Base-by-base conservation (phyloP, 1,140 invertebrate genomes). In the Chymomyza costata region DNA sequence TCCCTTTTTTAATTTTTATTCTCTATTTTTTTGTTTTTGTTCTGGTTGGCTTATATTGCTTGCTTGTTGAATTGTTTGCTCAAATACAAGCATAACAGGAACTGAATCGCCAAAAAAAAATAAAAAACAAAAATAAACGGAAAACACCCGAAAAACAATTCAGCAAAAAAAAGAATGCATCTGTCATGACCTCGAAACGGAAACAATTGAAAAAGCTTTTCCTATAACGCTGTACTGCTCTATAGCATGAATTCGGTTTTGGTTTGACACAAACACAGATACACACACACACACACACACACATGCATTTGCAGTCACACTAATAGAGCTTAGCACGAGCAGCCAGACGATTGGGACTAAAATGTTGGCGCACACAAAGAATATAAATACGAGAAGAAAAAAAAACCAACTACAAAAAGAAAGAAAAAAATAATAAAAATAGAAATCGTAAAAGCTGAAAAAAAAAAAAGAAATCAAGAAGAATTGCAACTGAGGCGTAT, bases 141-240 rank as follows among this genome's bases (percentile, higher is more conserved):
- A 32, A 13, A 6, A 13, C 8, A n/a, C n/a, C n/a, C n/a, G n/a
- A n/a, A 44, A 44, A 44, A 30, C 17, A 43, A 30, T 44, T 19
- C 7, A 30, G 41, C 40, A 55, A 60, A 64, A 65, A 61, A 65
- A 61, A 54, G 62, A 76, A 78, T 76, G 71, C 71, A 76, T 76
- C 80, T 76, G 71, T 78, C 71, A 78, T 76, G 71, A 76, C 71
- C 71, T 71, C 71, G 71, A 76, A 76, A 76, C 62, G 71, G 71
- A 76, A 76, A 76, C 71, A 76, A 76, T 76, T 76, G 71, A 76
- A 76, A 76, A 78, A 76, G 71, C 71, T 76, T 65, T 76, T 78
- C 62, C 71, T 78, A 76, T 76, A 61, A 71, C 71, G 66, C 30
- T 60, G 52, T 64, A 28, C 49, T 37, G 55, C 21, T 5, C 48